phyloP scores from a whole-genome alignment of 1,140 invertebrate species.

The Pantala flavescens region DNA sequence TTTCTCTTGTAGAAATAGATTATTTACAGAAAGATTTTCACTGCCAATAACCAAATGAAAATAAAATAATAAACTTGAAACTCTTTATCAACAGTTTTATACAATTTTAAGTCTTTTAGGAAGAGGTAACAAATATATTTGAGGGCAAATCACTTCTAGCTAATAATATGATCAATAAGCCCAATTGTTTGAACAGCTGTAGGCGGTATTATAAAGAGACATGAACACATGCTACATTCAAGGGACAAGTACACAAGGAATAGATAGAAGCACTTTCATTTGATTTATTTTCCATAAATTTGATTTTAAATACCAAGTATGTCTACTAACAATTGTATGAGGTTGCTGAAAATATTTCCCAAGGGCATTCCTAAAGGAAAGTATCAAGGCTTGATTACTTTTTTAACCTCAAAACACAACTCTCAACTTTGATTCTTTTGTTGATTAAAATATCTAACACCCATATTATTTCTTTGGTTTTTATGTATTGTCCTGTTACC shows the following conservation, averaged over 20 bases:
- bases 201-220: neutral
- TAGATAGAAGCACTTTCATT: constrained; percentile 6
- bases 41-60: neutral
- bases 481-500: constrained; percentile 6
- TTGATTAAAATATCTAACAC: constrained; percentile 10
- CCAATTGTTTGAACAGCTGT: neutral
- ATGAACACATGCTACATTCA: neutral
- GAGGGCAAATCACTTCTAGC: neutral
- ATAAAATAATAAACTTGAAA: neutral
- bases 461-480: neutral
- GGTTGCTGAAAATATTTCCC: constrained; percentile 1
- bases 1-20: neutral
- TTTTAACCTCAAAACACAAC: neutral
- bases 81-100: neutral
- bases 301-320: constrained; percentile 3
- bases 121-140: neutral
- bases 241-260: constrained; percentile 5
- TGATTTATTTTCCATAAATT: constrained; percentile 1
- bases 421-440: neutral
- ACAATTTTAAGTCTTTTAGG: neutral
- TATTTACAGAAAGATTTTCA: neutral
- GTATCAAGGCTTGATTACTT: neutral
- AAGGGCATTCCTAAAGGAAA: neutral
- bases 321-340: constrained; percentile 10
- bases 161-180: neutral